Conservation (phyloP, 2,797 vertebrate genomes). For the Lithobates sylvaticus region DNA sequence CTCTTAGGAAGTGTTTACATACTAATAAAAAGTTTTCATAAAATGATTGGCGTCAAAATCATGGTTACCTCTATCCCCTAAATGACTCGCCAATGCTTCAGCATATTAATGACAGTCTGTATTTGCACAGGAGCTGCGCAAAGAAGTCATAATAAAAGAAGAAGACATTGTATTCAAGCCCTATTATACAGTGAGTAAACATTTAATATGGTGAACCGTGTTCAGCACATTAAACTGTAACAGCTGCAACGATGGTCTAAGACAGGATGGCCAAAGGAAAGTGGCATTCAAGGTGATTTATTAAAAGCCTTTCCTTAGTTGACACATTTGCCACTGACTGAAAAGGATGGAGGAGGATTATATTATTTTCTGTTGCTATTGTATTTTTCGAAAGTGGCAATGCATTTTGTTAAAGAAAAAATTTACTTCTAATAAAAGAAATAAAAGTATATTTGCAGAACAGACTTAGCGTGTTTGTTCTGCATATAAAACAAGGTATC, state of each 20-base stretch:
- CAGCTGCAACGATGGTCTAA: slow-evolving; percentile 38
- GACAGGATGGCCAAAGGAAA: slow-evolving; percentile 11
- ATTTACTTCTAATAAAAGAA: background rate
- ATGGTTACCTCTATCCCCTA: background rate
- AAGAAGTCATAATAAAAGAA: slow-evolving; percentile 30
- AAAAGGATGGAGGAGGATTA: slow-evolving; percentile 38
- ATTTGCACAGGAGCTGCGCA: slow-evolving; percentile 24
- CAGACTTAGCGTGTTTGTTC: background rate
- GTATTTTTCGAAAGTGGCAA: background rate
- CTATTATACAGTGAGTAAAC: slow-evolving; percentile 40
- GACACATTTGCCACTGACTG: slow-evolving; percentile 46
- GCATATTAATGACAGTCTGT: slow-evolving; percentile 23
- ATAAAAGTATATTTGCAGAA: background rate
- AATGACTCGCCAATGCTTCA: background rate
- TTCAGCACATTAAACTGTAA: slow-evolving; percentile 45
- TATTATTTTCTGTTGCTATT: slow-evolving; percentile 23
- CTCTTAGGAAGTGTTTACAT: background rate
- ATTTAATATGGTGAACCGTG: slow-evolving; percentile 37
- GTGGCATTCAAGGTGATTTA: slow-evolving; percentile 75
- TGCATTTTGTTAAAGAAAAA: background rate
- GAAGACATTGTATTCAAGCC: slow-evolving; percentile 4
- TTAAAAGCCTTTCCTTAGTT: slow-evolving; percentile 80
- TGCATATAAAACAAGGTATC: background rate
- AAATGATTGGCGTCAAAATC: background rate
- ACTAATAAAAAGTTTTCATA: background rate